Percentiles rank a stretch among this genome's conserved stretches.
Evolutionary conservation across 2,888 invertebrate genomes (phyloP).

Genomic region (Escarpia spicata): DNA sequence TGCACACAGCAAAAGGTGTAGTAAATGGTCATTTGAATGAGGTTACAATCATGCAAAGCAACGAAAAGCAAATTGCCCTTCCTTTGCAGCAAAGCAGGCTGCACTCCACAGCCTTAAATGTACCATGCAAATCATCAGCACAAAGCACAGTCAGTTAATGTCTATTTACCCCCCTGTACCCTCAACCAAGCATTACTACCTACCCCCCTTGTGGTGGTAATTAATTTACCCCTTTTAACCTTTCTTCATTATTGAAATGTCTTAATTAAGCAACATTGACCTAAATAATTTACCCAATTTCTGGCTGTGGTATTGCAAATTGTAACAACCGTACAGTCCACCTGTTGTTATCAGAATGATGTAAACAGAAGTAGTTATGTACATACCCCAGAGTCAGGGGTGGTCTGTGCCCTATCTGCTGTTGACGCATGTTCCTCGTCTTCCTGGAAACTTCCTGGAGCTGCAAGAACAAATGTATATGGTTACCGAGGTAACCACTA

Average conservation of each 20-base stretch:
- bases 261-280: too few species aligned
- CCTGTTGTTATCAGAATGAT: not conserved
- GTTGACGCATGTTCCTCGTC: not conserved
- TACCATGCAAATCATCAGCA: not conserved
- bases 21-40: not conserved
- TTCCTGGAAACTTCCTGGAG: slow-evolving; percentile 13
- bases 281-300: too few species aligned
- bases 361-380: not conserved
- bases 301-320: not conserved
- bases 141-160: too few species aligned
- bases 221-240: too few species aligned
- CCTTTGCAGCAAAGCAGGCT: not conserved
- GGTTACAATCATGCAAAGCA: not conserved
- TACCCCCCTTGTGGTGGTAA: too few species aligned
- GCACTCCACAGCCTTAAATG: not conserved
- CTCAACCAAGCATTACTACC: too few species aligned
- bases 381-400: not conserved
- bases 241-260: too few species aligned
- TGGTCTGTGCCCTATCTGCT: not conserved
- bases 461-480: not conserved
- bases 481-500: not conserved
- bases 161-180: not conserved
- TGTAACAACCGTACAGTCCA: not conserved
- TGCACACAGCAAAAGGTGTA: not conserved
- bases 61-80: not conserved